Percentiles rank a stretch among this genome's conserved stretches.
Conservation (phyloP, 2,888 invertebrate genomes). For the Incurvaria masculella region DNA sequence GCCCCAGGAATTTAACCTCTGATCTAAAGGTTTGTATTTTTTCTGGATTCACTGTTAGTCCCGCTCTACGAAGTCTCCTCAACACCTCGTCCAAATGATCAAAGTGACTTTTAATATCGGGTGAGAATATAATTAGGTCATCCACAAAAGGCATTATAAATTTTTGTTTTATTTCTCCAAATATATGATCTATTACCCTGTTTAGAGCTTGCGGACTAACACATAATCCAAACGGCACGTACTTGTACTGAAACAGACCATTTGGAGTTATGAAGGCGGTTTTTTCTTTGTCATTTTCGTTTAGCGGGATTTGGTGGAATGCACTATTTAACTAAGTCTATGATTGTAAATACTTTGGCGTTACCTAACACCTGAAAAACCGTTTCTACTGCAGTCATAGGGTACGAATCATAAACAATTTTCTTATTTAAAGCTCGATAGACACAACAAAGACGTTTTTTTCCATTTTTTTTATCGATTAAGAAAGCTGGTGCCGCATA, state of each 20-base stretch:
- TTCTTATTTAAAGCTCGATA: too few species aligned
- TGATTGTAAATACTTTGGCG: neutral
- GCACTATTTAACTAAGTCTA: neutral
- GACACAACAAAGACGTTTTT: too few species aligned
- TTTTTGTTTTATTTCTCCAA: constrained; percentile 4
- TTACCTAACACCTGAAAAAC: neutral
- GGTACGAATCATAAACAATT: too few species aligned
- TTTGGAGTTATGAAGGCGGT: neutral
- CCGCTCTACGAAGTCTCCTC: neutral
- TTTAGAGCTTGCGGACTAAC: neutral
- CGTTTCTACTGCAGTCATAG: neutral
- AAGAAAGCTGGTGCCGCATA: too few species aligned
- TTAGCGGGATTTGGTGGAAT: neutral
- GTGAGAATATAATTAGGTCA: constrained; percentile 3
- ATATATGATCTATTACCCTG: neutral
- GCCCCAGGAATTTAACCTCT: constrained; percentile 2
- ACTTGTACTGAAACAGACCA: neutral
- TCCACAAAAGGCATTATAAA: constrained; percentile 7
- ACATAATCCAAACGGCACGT: neutral
- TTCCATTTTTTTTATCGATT: too few species aligned
- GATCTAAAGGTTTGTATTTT: neutral
- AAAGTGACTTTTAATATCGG: neutral
- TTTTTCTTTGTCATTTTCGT: neutral
- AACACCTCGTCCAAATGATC: neutral
- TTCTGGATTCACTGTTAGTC: neutral